Percentiles rank a stretch among this genome's conserved stretches.
These are phyloP conservation scores for Phyllotis vaccarum DNA, from an alignment of 2,797 vertebrate genomes.

Conservation along the genomic window DNA sequence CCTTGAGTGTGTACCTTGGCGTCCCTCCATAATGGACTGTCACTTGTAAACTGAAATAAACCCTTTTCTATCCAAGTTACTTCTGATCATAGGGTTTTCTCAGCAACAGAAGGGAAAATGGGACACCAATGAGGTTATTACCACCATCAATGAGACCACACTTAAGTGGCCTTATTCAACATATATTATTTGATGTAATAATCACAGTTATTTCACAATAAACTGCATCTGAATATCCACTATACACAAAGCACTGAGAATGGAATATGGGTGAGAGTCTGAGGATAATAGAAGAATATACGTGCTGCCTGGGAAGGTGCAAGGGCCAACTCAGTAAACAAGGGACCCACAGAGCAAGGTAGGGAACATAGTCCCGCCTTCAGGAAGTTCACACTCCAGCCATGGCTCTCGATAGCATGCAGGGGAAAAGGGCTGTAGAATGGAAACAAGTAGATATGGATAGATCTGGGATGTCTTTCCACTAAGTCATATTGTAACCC, in stretches of 20 bases:
- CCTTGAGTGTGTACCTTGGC: neutral
- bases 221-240: neutral
- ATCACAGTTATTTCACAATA: neutral
- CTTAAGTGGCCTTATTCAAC: neutral
- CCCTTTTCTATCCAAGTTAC: neutral
- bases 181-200: neutral
- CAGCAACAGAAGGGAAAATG: neutral
- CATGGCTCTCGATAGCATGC: fast-evolving
- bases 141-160: neutral
- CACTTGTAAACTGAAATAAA: neutral
- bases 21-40: neutral
- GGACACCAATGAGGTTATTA: neutral
- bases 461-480: neutral
- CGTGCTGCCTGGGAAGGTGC: too few species aligned
- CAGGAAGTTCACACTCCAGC: neutral
- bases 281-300: fast-evolving
- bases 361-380: neutral
- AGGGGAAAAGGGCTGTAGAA: neutral
- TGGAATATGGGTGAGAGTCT: neutral
- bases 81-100: neutral
- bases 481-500: neutral
- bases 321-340: neutral
- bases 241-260: neutral
- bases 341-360: neutral
- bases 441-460: neutral